These are phyloP conservation scores for Atrichornis clamosus DNA, from an alignment of 2,113 vertebrate genomes.

Conservation along the genomic window DNA sequence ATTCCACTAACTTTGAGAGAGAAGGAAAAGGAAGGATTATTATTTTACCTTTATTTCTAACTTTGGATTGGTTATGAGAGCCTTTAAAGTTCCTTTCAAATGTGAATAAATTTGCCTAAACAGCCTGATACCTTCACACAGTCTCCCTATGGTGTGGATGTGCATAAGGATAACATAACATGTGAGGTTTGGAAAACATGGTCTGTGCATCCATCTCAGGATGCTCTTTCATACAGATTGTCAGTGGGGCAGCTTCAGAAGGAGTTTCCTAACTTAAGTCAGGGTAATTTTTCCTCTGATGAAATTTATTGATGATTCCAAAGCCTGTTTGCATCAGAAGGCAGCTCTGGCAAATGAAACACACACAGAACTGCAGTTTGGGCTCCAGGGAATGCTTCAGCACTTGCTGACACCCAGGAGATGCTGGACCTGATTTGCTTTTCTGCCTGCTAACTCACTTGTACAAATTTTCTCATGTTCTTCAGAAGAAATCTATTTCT, in stretches of 20 bases:
- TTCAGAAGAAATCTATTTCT: background rate
- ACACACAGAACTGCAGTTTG: fast-evolving
- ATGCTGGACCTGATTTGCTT: background rate
- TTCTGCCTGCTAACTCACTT: background rate
- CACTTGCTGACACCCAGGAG: background rate
- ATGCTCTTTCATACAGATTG: background rate
- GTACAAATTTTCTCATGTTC: background rate
- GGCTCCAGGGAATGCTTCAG: background rate
- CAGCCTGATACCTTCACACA: background rate
- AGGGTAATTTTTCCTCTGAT: background rate
- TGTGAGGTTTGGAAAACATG: background rate
- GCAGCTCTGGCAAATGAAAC: background rate
- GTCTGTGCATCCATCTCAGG: background rate
- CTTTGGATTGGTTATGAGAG: background rate
- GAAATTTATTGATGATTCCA: background rate
- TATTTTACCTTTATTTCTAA: background rate
- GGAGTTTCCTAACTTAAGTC: background rate
- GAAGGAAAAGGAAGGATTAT: background rate
- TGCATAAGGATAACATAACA: background rate
- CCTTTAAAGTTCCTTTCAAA: background rate
- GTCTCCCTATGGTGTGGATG: background rate
- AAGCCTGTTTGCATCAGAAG: background rate
- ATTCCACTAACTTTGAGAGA: background rate
- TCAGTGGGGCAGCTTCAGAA: background rate
- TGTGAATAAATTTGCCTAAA: background rate